These are phyloP conservation scores for Cyprinodon diabolis DNA, from an alignment of 2,797 vertebrate genomes.

Conservation along the genomic window DNA sequence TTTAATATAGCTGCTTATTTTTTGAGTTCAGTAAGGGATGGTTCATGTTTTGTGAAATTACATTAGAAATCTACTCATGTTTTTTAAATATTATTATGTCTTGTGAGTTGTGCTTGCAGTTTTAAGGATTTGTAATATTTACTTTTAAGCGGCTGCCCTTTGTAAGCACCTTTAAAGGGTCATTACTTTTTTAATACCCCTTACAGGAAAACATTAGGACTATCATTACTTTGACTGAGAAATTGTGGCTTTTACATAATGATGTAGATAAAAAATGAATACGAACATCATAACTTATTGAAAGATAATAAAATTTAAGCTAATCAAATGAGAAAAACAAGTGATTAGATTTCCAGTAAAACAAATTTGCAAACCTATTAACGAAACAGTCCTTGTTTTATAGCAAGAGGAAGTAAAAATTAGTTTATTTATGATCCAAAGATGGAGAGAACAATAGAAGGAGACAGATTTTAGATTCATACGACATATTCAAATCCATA, in stretches of 20 bases:
- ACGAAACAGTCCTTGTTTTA: too few relatives aligned
- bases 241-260: not conserved
- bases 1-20: too few relatives aligned
- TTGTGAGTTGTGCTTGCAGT: too few relatives aligned
- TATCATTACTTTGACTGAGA: not conserved
- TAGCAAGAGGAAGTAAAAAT: not conserved
- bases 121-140: too few relatives aligned
- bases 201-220: not conserved
- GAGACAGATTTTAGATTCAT: not conserved
- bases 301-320: not conserved
- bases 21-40: too few relatives aligned
- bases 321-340: not conserved
- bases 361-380: not conserved
- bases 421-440: not conserved
- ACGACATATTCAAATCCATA: constrained; percentile 3
- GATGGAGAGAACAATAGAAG: not conserved
- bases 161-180: too few relatives aligned
- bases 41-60: too few relatives aligned
- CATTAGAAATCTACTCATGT: too few relatives aligned
- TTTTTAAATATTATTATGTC: too few relatives aligned
- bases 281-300: not conserved
- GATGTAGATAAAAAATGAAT: not conserved
- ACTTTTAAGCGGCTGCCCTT: too few relatives aligned
- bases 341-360: not conserved
- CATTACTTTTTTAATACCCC: too few relatives aligned